Conservation (phyloP, 92 coral and sea anemone genomes). For the Zoanthus sansibaricus region DNA sequence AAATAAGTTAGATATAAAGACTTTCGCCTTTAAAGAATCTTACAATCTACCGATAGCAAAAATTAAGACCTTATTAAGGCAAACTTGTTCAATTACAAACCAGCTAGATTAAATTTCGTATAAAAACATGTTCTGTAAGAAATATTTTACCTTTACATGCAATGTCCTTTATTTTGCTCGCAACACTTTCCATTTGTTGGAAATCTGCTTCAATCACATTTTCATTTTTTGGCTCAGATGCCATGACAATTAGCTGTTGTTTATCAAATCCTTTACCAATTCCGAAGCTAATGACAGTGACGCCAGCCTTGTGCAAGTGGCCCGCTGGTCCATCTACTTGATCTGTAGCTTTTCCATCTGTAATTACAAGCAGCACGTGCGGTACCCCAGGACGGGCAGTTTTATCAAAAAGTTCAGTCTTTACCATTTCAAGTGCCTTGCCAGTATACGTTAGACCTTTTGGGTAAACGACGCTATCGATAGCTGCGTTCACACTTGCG, state of each 20-base stretch:
- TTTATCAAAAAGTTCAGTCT: background rate
- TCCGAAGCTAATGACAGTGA: slow-evolving; percentile 21
- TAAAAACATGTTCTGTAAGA: background rate
- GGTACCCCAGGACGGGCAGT: slow-evolving; percentile 28
- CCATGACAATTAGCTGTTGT: slow-evolving; percentile 12
- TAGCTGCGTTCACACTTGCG: slow-evolving; percentile 33
- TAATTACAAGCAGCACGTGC: slow-evolving; percentile 36
- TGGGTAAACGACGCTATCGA: slow-evolving; percentile 24
- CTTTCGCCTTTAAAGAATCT: too few species aligned
- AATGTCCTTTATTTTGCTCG: slow-evolving; percentile 11
- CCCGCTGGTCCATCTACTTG: slow-evolving; percentile 18
- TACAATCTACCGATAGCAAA: too few species aligned
- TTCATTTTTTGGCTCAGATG: slow-evolving; percentile 18
- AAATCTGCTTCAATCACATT: slow-evolving; percentile 46
- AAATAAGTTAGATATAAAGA: too few species aligned
- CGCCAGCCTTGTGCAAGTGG: slow-evolving; percentile 18
- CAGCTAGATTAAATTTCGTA: too few species aligned
- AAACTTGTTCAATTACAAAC: too few species aligned
- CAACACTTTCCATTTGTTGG: slow-evolving; percentile 26
- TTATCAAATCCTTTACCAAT: slow-evolving; percentile 7
- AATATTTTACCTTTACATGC: slow-evolving; percentile 58
- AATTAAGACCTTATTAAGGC: too few species aligned
- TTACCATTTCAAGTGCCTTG: background rate
- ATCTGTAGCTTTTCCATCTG: slow-evolving; percentile 50
- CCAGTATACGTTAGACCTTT: slow-evolving; percentile 25